phyloP scores from a whole-genome alignment of 2,888 invertebrate genomes.

The Drosophila fungiperda region DNA sequence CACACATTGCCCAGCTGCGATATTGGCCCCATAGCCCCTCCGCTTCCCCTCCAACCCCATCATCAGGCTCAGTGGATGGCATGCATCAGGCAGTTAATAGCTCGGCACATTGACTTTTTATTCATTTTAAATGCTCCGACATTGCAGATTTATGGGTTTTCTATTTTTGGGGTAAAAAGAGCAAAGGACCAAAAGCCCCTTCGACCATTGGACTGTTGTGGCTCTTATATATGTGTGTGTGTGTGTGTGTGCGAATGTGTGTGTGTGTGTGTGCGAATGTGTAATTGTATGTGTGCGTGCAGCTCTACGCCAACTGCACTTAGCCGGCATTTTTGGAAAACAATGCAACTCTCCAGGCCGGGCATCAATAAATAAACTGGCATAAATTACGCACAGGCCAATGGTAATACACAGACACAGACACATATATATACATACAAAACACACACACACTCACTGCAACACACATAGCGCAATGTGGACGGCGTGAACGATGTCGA shows the following conservation, averaged over 20 bases:
- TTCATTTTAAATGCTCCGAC: slow-evolving; percentile 82
- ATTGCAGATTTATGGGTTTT: slow-evolving; percentile 79
- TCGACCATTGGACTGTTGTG: slow-evolving; percentile 16
- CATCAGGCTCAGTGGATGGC: slow-evolving; percentile 45
- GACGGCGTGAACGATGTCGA: slow-evolving; percentile 44
- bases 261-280: background rate
- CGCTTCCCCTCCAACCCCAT: background rate
- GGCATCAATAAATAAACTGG: slow-evolving; percentile 78
- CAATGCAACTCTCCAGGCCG: slow-evolving; percentile 66
- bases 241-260: background rate
- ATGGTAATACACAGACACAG: slow-evolving; percentile 43
- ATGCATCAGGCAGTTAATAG: slow-evolving; percentile 81
- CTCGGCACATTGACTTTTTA: slow-evolving; percentile 82
- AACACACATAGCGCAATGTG: background rate
- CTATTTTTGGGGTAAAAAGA: slow-evolving; percentile 67
- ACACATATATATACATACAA: slow-evolving; percentile 31
- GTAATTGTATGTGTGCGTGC: background rate
- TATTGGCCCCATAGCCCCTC: slow-evolving; percentile 15
- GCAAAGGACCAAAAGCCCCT: slow-evolving; percentile 41
- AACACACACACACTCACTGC: slow-evolving; percentile 11
- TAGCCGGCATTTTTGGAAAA: slow-evolving; percentile 73
- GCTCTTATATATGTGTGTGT: background rate
- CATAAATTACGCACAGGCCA: slow-evolving; percentile 76
- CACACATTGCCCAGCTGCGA: background rate
- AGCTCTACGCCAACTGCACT: slow-evolving; percentile 67